These are phyloP conservation scores for Agelastica alni DNA, from an alignment of 2,888 invertebrate species.

Conservation along the genomic window DNA sequence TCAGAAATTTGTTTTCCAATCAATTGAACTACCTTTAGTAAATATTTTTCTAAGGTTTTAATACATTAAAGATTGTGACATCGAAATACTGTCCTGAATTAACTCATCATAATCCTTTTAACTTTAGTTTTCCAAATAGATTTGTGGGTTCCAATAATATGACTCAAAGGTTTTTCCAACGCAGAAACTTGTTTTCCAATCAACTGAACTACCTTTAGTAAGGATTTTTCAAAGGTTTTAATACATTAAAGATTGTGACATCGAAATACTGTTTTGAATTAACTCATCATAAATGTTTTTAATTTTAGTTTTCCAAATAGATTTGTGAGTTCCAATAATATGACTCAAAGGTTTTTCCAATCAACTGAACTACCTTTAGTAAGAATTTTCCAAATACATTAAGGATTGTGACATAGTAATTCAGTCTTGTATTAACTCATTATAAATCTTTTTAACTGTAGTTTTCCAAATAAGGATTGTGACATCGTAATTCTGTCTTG, in stretches of 20 bases:
- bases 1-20: slow-evolving; percentile 30
- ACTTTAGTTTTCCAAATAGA: slow-evolving; percentile 43
- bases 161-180: slow-evolving; percentile 39
- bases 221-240: slow-evolving; percentile 36
- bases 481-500: slow-evolving; percentile 35
- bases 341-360: slow-evolving; percentile 40
- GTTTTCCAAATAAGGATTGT: slow-evolving; percentile 42
- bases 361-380: slow-evolving; percentile 32
- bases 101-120: slow-evolving; percentile 31
- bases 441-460: slow-evolving; percentile 35
- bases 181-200: slow-evolving; percentile 30
- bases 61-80: slow-evolving; percentile 38
- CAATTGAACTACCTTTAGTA: slow-evolving; percentile 34
- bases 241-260: slow-evolving; percentile 38
- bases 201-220: slow-evolving; percentile 34
- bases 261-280: slow-evolving; percentile 34
- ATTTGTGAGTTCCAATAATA: slow-evolving; percentile 38
- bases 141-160: slow-evolving; percentile 38
- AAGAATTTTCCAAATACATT: slow-evolving; percentile 42
- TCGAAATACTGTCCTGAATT: slow-evolving; percentile 34
- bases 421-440: slow-evolving; percentile 34
- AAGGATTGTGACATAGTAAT: slow-evolving; percentile 36
- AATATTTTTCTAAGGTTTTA: slow-evolving; percentile 36
- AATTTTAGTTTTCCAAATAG: slow-evolving; percentile 42
- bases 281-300: slow-evolving; percentile 31